Base-by-base conservation (phyloP, 2,888 invertebrate species). In the Drosophila birchii region DNA sequence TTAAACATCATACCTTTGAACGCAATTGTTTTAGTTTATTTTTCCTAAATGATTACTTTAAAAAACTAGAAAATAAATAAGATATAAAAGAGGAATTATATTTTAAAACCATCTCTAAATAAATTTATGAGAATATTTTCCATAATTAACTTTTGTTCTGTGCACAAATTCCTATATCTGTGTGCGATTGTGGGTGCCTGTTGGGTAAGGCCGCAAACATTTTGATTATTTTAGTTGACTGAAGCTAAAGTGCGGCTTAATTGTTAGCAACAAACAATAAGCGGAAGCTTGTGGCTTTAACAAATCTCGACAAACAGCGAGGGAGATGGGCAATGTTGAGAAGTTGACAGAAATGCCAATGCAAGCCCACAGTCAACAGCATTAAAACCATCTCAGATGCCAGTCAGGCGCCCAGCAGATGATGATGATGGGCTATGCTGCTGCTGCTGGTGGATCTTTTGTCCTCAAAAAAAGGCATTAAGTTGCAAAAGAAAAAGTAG, bases 261-360 rank as follows among this genome's bases (percentile, higher is more conserved):
- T 84, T 83, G 85, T 81, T 78, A 75, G 44, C 72, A 64, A 51
- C 85, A 81, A 81, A 80, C 86, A 83, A 83, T 83, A 79, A 79
- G 76, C 87, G 85, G 85, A 83, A 83, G 87, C 54, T 67, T 69
- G 71, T 55, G 59, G 73, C 58, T 55, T 59, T 38, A 26, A 53
- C 32, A 57, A 69, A 69, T 69, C 68, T 69, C 68, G 55, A 20
- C 55, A 49, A 55, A 49, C 68, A 20, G 16, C 26, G 11, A 18
- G 32, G 16, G 23, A 23, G 54, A 16, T n/a, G 53, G 54, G 20
- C 12, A 12, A 38, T 56, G 56, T 11, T n/a, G 20, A 12, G 47
- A 51, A 71, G 72, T 53, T 56, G 55, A 71, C 81, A 59, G 55
- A 70, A 74, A 64, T 74, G 78, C 55, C 74, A 73, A 78, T 68